Evolutionary conservation across 2,888 invertebrate species (phyloP).

Genomic region (Clivina fossor): DNA sequence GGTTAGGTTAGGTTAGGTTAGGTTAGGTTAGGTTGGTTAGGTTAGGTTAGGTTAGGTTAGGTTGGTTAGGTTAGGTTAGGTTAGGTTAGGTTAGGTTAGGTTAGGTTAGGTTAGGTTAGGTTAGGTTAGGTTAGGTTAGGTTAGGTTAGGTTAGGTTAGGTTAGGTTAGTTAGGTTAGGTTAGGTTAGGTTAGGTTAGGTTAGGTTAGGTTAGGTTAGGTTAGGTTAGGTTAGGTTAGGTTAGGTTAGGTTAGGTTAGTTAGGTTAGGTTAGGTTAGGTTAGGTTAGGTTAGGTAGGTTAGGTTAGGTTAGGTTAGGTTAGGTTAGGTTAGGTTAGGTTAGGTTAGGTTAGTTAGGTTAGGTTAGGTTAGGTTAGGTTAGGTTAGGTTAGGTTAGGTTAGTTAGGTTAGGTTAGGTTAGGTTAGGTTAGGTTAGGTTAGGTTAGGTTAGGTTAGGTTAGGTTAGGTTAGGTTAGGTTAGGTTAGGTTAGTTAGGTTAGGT

Average conservation of each 20-base stretch:
- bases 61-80: too few species aligned
- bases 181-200: constrained; percentile 33
- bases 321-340: constrained; percentile 30
- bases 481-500: constrained; percentile 16
- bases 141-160: constrained; percentile 34
- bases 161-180: constrained; percentile 32
- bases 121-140: constrained; percentile 34
- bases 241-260: constrained; percentile 32
- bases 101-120: constrained; percentile 17
- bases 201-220: constrained; percentile 27
- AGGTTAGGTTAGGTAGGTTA: too few species aligned
- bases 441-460: constrained; percentile 31
- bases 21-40: constrained; percentile 20
- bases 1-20: constrained; percentile 17
- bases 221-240: constrained; percentile 26
- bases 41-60: constrained; percentile 29
- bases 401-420: constrained; percentile 37
- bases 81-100: constrained; percentile 17
- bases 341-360: constrained; percentile 30
- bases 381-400: constrained; percentile 37
- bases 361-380: constrained; percentile 33
- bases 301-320: constrained; percentile 35
- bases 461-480: constrained; percentile 24
- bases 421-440: constrained; percentile 39
- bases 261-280: constrained; percentile 31